Evolutionary conservation across 2,888 invertebrate genomes (phyloP).

Genomic region (Choreutis nemorana): DNA sequence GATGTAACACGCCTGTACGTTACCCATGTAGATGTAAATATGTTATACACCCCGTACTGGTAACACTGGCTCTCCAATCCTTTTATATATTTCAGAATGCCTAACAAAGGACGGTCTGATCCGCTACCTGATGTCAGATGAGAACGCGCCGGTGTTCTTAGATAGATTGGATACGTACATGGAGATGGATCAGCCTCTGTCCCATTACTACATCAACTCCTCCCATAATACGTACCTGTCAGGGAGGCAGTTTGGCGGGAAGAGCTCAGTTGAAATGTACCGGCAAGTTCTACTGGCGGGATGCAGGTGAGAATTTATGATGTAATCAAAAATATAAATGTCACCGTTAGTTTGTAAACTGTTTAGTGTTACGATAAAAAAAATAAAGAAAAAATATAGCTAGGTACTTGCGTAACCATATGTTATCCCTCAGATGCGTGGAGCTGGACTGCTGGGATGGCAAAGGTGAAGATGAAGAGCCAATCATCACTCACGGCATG

Average conservation of each 20-base stretch:
- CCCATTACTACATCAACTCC: conserved; percentile 99
- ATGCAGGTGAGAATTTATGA: conserved; percentile 75
- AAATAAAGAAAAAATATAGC: too few relatives aligned
- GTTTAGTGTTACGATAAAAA: too few relatives aligned
- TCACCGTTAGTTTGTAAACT: too few relatives aligned
- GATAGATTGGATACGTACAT: conserved; percentile 96
- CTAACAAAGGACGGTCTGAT: conserved; percentile 96
- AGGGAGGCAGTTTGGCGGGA: conserved; percentile 97
- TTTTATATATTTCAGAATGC: conserved; percentile 66
- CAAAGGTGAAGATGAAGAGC: conserved; percentile 96
- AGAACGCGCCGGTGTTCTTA: conserved; percentile 98
- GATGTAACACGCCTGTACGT: too few relatives aligned
- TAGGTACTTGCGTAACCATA: too few relatives aligned
- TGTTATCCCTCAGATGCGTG: conserved; percentile 95
- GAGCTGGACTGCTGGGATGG: conserved; percentile 99
- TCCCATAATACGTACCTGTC: conserved; percentile 95
- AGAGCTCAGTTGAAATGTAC: conserved; percentile 99
- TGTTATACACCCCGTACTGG: too few relatives aligned
- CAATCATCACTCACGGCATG: conserved; percentile 99
- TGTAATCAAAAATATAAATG: too few relatives aligned
- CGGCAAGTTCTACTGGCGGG: conserved; percentile 96
- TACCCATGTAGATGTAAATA: too few relatives aligned
- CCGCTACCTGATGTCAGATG: conserved; percentile 99
- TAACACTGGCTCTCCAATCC: too few relatives aligned
- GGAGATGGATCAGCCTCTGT: conserved; percentile 99